A percentile compares a stretch with the other conserved stretches of the same genome.
Evolutionary conservation across 2,797 vertebrate genomes (phyloP).

Genomic region (Arrhamphus sclerolepis): DNA sequence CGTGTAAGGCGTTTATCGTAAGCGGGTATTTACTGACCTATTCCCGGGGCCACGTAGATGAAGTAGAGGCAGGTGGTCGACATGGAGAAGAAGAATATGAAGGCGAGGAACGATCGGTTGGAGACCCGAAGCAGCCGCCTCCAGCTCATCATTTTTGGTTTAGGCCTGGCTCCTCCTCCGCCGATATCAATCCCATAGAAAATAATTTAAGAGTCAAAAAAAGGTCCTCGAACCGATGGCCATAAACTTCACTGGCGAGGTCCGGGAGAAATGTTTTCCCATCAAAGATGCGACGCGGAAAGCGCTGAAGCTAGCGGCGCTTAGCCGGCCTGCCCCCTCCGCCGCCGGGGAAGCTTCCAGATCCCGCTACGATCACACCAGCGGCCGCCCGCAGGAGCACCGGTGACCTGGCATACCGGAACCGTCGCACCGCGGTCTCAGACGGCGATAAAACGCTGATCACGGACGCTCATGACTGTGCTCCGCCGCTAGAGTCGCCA

Average conservation of each 20-base stretch:
- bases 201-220: slow-evolving; percentile 41
- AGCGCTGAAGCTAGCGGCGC: slow-evolving; percentile 48
- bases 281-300: slow-evolving; percentile 8
- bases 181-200: slow-evolving; percentile 78
- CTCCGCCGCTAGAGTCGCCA: slow-evolving; percentile 32
- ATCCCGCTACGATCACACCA: slow-evolving; percentile 35
- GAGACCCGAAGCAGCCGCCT: slow-evolving; percentile 89
- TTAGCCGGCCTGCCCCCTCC: slow-evolving; percentile 62
- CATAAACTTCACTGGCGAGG: slow-evolving; percentile 20
- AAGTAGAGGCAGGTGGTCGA: slow-evolving; percentile 95
- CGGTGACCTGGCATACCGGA: no score
- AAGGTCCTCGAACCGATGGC: slow-evolving; percentile 40
- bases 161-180: slow-evolving; percentile 58
- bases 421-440: no score
- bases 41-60: slow-evolving; percentile 94
- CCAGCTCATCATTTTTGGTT: slow-evolving; percentile 86
- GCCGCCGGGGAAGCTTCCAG: slow-evolving; percentile 73
- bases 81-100: slow-evolving; percentile 94
- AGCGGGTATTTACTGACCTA: slow-evolving; percentile 83
- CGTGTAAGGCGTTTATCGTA: slow-evolving; percentile 1
- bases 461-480: slow-evolving; percentile 19
- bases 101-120: slow-evolving; percentile 92
- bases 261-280: slow-evolving; percentile 44
- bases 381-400: no score
- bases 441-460: not conserved